phyloP scores from a whole-genome alignment of 2,888 invertebrate species.

The Tenthredo mesomela region DNA sequence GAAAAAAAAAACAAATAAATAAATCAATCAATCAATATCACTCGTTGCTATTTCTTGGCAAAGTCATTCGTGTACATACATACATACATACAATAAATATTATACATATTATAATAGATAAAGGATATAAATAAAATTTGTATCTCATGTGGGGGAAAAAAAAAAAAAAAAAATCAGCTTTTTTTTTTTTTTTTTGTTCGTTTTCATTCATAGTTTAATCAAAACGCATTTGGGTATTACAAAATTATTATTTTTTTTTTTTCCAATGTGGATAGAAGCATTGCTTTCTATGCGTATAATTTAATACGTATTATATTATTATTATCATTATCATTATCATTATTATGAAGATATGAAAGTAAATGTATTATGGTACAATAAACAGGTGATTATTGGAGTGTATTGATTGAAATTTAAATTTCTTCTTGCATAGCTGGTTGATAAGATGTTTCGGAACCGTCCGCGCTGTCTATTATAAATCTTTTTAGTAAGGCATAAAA shows the following conservation, averaged over 20 bases:
- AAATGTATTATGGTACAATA: constrained; percentile 56
- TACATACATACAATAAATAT: neutral
- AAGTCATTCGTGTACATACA: constrained; percentile 23
- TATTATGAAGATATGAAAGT: constrained; percentile 32
- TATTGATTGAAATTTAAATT: constrained; percentile 73
- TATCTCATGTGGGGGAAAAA: constrained; percentile 38
- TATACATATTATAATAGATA: constrained; percentile 54
- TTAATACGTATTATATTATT: neutral
- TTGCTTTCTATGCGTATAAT: constrained; percentile 1
- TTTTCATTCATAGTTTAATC: neutral
- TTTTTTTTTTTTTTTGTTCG: neutral
- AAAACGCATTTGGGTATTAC: constrained; percentile 14
- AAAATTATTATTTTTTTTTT: neutral
- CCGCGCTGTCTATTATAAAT: constrained; percentile 82
- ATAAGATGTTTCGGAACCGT: constrained; percentile 78
- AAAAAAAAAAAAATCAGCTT: neutral
- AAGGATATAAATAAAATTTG: constrained; percentile 51
- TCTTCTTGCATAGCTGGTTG: constrained; percentile 81
- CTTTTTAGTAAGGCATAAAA: constrained; percentile 86
- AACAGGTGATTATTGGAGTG: constrained; percentile 69
- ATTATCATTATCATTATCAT: constrained; percentile 8
- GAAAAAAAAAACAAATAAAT: neutral
- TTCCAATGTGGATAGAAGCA: neutral
- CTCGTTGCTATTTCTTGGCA: constrained; percentile 34
- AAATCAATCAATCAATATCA: neutral